Evolutionary conservation across 2,888 invertebrate species (phyloP), one percentile per base, ranked within the genome.

Genomic region (Lepidonotus clava): DNA sequence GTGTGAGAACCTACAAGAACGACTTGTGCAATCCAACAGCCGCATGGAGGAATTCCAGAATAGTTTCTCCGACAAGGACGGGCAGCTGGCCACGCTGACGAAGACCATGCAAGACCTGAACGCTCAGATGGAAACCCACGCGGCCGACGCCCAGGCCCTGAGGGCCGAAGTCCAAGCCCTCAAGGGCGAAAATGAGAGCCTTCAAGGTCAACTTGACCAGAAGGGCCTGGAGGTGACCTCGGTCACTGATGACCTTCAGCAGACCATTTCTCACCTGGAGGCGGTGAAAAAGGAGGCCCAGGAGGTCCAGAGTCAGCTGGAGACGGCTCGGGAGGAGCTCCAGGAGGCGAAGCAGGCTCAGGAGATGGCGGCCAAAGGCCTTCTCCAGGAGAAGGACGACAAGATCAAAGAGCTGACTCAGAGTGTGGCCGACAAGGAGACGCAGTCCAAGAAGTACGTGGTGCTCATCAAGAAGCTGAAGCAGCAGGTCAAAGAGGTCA

Each of bases 381-480:
- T 32, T 34, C 11, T 83, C 40, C 66, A 56, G 21, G 87, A 87
- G 61, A 85, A 80, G 34, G 85, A 85, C 11, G 32, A 61, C 21
- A 85, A 85, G 28, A 77, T 85, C 21, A 61, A 32, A n/a, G n/a
- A 40, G 0, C 28, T 85, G 14, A 32, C 24, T 2, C 51, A 80
- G 36, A 34, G 46, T n/a, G 21, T 80, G 8, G 80, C 77, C 2
- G 80, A 85, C 28, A 87, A 87, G 46, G 46, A 46, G 71, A 38
- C 32, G 36, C 53, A 84, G 85, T 84, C 56, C 51, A 56, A 84
- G 28, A 87, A 87, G 53, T 87, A 84, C 51, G 24, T 86, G 21
- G 87, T 76, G 0, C 80, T 87, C n/a, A 87, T 87, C 36, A 87
- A 87, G 53, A 86, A 84, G 34, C 66, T 86, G 6, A 87, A 87